phyloP scores from a whole-genome alignment of 2,113 vertebrate genomes.

The Xenus cinereus region DNA sequence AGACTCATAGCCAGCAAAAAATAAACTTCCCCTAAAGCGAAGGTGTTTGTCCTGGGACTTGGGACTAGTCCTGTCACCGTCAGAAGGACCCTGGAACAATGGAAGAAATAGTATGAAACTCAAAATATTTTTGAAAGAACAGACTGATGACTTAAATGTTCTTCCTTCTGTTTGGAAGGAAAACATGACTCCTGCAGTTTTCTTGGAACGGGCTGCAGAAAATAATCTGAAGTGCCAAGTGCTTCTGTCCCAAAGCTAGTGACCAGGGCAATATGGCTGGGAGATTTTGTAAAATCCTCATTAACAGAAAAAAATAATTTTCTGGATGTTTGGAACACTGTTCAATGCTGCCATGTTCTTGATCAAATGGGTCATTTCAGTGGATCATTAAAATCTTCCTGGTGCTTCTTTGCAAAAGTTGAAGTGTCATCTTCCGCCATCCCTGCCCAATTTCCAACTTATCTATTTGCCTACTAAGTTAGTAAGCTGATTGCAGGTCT shows the following conservation, averaged over 20 bases:
- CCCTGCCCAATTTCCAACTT: background rate
- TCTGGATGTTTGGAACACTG: background rate
- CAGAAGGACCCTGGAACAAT: background rate
- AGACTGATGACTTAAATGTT: background rate
- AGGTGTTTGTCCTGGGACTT: background rate
- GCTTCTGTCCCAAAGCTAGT: background rate
- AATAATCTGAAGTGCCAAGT: background rate
- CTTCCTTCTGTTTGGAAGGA: conserved; percentile 39
- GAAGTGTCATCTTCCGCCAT: background rate
- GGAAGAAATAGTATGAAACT: background rate
- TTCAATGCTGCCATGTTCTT: background rate
- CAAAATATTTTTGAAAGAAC: background rate
- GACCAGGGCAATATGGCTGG: background rate
- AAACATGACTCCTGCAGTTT: background rate
- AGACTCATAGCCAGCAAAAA: background rate
- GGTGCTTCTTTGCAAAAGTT: background rate
- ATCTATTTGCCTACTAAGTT: background rate
- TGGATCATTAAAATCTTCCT: background rate
- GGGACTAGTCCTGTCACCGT: background rate
- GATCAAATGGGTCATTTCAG: background rate
- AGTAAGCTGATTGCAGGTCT: background rate
- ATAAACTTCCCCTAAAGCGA: background rate
- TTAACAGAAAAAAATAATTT: background rate
- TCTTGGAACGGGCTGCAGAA: conserved; percentile 17
- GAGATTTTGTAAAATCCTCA: background rate